A percentile compares a stretch with the other conserved stretches of the same genome.
These are phyloP conservation scores for Trichopria drosophilae DNA, from an alignment of 2,888 invertebrate species.

Conservation along the genomic window DNA sequence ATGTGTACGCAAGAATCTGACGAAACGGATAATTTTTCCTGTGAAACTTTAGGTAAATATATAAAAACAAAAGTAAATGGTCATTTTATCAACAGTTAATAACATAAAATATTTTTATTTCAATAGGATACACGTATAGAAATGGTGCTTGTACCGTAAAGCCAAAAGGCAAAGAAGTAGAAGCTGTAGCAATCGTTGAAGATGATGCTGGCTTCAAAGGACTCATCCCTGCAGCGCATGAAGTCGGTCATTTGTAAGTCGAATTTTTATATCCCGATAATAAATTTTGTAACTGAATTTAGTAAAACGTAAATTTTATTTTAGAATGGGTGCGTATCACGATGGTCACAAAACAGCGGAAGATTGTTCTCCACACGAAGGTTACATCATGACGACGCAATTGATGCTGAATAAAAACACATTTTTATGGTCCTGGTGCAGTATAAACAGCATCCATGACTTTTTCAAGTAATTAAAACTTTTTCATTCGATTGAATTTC, in stretches of 20 bases:
- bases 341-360: constrained; percentile 37
- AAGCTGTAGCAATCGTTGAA: constrained; percentile 49
- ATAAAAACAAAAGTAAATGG: background rate
- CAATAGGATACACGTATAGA: constrained; percentile 45
- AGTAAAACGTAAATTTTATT: constrained; percentile 3
- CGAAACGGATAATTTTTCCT: constrained; percentile 34
- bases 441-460: constrained; percentile 35
- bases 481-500: background rate
- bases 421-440: constrained; percentile 47
- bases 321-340: constrained; percentile 48
- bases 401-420: constrained; percentile 38
- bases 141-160: constrained; percentile 47
- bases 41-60: constrained; percentile 41
- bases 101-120: constrained; percentile 7
- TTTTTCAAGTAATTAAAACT: constrained; percentile 41
- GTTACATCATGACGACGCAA: constrained; percentile 44
- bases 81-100: background rate
- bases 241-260: constrained; percentile 51
- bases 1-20: constrained; percentile 40
- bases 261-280: background rate
- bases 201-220: constrained; percentile 51
- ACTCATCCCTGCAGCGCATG: constrained; percentile 48
- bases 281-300: background rate
- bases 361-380: constrained; percentile 24
- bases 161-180: constrained; percentile 33